Percentiles rank a stretch among this genome's conserved stretches.
These are phyloP conservation scores for Molossus alvarezi DNA, from an alignment of 2,797 vertebrate species.

Conservation along the genomic window DNA sequence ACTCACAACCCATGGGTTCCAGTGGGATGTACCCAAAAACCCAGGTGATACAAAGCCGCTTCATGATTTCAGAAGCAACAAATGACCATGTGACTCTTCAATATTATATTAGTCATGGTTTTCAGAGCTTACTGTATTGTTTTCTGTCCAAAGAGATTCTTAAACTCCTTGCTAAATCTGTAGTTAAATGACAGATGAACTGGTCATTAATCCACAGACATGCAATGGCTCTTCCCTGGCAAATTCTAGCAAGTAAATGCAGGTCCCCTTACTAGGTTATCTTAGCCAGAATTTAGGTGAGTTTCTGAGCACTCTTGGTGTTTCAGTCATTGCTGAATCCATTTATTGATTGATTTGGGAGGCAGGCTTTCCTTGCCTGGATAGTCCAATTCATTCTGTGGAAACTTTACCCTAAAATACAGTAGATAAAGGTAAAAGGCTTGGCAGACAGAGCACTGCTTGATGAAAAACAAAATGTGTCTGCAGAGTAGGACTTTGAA, in stretches of 20 bases:
- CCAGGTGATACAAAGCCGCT: not conserved
- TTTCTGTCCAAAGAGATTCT: conserved; percentile 22
- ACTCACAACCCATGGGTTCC: not conserved
- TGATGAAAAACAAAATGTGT: not conserved
- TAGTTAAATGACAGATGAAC: conserved; percentile 71
- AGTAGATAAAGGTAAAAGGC: not conserved
- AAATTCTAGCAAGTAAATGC: not conserved
- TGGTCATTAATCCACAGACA: not conserved
- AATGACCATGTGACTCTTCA: not conserved
- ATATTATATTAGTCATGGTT: rapidly evolving
- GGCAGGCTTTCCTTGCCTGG: not conserved
- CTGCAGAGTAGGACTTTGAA: not conserved
- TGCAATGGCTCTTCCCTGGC: not conserved
- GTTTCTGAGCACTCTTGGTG: not conserved
- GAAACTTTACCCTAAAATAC: not conserved
- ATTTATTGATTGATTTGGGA: no score
- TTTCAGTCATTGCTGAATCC: not conserved
- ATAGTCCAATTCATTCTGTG: not conserved
- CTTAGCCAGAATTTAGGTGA: not conserved
- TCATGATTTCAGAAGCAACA: not conserved
- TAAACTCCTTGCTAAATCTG: conserved; percentile 66
- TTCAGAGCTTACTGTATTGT: not conserved
- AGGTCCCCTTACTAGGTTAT: rapidly evolving
- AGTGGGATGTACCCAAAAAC: not conserved
- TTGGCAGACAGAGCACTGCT: not conserved